Evolutionary conservation across 2,113 vertebrate genomes (phyloP), one percentile per base, ranked within the genome.

Genomic region (Chinchilla lanigera): DNA sequence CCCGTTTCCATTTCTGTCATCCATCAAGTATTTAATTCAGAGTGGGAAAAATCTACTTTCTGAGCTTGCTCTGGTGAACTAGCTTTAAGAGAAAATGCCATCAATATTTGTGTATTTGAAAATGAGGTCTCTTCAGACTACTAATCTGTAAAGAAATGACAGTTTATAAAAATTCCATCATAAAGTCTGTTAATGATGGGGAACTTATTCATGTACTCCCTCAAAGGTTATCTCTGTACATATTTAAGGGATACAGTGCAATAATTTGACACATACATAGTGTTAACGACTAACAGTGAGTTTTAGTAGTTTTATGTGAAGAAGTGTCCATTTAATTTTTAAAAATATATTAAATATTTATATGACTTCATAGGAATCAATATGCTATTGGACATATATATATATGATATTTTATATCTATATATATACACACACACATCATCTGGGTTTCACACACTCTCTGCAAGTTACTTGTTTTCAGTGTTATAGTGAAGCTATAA

Each of bases 1-100:
- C 38, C 60, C 26, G 52, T 54, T 92, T 61, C 69, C 28, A 56
- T 61, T 95, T 91, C 38, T 0, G 4, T 97, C 87, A 96, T 71
- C 84, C 63, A 97, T 95, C 75, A 93, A 41, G 88, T 78, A 87
- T 96, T 96, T 94, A 94, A 65, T 89, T 83, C 65, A 84, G 80
- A 73, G 19, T 35, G 47, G 63, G 84, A 89, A 84, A 77, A 77
- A 87, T 52, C 38, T 69, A 28, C 20, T 95, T 77, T 91, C 61
- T 44, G n/a, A 93, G 50, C 93, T 86, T 89, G 50, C 26, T 44
- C 5, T 89, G 73, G 65, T 20, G 3, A 67, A 80, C 10, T 90
- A 81, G 81, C n/a, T 83, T 78, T 44, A 50, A 30, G 82, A 86
- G 44, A 92, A 80, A 71, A 75, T 47, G 77, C 19, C 50, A 3